Evolutionary conservation across 2,797 vertebrate genomes (phyloP).

Genomic region (Orestias chungarensis): DNA sequence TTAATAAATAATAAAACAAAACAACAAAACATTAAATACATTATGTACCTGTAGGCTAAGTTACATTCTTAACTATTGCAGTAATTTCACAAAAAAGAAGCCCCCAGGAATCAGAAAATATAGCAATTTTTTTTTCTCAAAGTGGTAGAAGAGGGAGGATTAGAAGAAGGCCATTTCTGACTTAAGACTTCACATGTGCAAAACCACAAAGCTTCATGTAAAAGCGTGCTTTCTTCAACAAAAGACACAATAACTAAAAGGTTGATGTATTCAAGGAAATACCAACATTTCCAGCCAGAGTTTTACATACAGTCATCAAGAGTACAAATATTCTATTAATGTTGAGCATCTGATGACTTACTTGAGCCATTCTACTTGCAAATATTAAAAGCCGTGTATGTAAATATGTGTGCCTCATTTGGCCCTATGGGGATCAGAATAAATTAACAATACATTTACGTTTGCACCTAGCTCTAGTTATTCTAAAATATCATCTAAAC

Average conservation of each 20-base stretch:
- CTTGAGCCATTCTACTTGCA: neutral
- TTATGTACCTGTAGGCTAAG: slow-evolving; percentile 55
- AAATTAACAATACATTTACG: neutral
- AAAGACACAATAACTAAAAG: slow-evolving; percentile 61
- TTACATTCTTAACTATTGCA: slow-evolving; percentile 68
- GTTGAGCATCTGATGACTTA: neutral
- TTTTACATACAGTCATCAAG: neutral
- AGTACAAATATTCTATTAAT: neutral
- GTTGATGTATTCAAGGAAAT: slow-evolving; percentile 32
- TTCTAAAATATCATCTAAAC: neutral
- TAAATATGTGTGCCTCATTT: neutral
- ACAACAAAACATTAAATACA: slow-evolving; percentile 31
- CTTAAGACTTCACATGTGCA: slow-evolving; percentile 79
- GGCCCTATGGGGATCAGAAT: neutral
- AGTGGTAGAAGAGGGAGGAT: slow-evolving; percentile 56
- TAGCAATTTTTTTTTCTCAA: slow-evolving; percentile 53
- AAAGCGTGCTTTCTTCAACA: slow-evolving; percentile 74
- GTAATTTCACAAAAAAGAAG: slow-evolving; percentile 58
- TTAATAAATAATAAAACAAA: slow-evolving; percentile 10
- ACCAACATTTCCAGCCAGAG: slow-evolving; percentile 7
- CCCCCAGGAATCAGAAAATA: slow-evolving; percentile 61
- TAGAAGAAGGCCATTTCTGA: slow-evolving; percentile 73
- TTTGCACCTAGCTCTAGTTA: neutral
- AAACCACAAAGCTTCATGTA: slow-evolving; percentile 78
- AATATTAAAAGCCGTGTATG: neutral